Base-by-base conservation (phyloP, 2,888 invertebrate genomes). In the Strigamia transsilvanica region DNA sequence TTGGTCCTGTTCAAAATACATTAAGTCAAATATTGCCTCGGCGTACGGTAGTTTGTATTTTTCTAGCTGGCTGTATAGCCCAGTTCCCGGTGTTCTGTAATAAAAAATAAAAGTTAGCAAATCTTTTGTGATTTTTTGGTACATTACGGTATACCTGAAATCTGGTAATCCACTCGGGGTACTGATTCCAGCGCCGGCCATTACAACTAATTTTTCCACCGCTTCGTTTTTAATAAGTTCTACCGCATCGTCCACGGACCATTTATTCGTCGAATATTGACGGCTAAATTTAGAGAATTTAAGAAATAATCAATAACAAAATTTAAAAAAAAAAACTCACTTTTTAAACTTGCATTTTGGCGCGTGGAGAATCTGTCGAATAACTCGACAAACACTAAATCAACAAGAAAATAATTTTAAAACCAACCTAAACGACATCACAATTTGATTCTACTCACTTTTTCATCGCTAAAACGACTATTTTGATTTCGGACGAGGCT, bases 121-220 rank as follows among this genome's bases (percentile, higher is more conserved):
- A n/a, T 82, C n/a, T 34, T 56, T 32, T 15, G 12, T 23, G 66
- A 83, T 82, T 38, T 38, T 38, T 38, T 38, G 2, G 7, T 34
- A 34, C 34, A n/a, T n/a, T n/a, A n/a, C 34, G 34, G 34, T 38
- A 6, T 84, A 89, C 89, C 89, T 87, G 85, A 89, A 89, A 85
- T 89, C 89, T 61, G 89, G 89, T 80, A 90, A 88, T 7, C 89
- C 90, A 85, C 89, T 89, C 4, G 89, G 87, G 23, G 89, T 89
- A 84, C 89, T 89, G 80, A 89, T 88, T 0, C 90, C 90, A 46
- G 90, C 90, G 0, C 90, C 90, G 18, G 88, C 88, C 86, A 90
- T 88, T 41, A 90, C 88, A 7, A 90, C 87, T 41, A 89, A 86
- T 82, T 87, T 88, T 15, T 82, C 83, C 38, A 83, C 80, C 9